Conservation (phyloP, 2,888 invertebrate species). For the Opisthograptis luteolata region DNA sequence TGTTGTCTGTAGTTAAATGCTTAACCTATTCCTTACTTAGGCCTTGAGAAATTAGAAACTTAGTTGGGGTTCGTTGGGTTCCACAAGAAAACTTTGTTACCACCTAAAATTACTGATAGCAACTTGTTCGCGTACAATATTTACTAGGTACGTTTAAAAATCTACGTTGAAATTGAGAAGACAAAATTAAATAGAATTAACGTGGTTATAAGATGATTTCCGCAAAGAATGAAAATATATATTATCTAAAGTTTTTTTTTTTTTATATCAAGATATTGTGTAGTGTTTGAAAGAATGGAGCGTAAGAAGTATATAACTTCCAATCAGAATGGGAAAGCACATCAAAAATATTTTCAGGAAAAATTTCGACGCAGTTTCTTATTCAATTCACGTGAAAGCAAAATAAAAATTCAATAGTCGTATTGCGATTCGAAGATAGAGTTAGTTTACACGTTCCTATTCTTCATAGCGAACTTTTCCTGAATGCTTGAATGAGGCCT, state of each 20-base stretch:
- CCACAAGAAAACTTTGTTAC: background rate
- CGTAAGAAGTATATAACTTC: background rate
- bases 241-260: too few species aligned
- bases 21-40: slow-evolving; percentile 8
- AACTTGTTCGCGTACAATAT: too few species aligned
- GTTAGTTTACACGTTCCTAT: slow-evolving; percentile 12
- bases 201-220: too few species aligned
- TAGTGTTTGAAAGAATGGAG: background rate
- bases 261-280: too few species aligned
- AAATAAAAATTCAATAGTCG: slow-evolving; percentile 21
- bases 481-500: background rate
- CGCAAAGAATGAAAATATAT: too few species aligned
- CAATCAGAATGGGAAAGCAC: background rate
- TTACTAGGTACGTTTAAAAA: too few species aligned
- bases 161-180: too few species aligned
- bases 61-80: background rate
- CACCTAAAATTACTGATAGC: background rate
- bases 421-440: slow-evolving; percentile 15
- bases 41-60: slow-evolving; percentile 11
- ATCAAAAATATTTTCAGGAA: slow-evolving; percentile 1
- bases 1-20: slow-evolving; percentile 8
- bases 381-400: slow-evolving; percentile 14
- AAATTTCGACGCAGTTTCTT: slow-evolving; percentile 2
- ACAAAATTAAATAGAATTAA: too few species aligned
- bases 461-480: slow-evolving; percentile 5